Evolutionary conservation across 1,140 invertebrate genomes (phyloP).

Genomic region (Paraescarpia echinospica): DNA sequence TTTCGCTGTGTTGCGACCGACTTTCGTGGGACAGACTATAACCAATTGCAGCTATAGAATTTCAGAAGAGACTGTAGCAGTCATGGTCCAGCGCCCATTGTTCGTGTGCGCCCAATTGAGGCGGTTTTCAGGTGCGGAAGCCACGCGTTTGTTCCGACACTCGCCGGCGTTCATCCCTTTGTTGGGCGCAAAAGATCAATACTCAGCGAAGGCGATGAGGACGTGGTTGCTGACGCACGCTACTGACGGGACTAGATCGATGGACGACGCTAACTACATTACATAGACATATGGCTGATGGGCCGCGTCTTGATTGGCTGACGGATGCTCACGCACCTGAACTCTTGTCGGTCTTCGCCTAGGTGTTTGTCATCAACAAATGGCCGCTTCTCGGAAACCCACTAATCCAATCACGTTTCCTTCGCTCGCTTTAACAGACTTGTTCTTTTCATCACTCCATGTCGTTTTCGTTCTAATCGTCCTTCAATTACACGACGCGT

Average conservation of each 20-base stretch:
- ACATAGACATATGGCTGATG: neutral
- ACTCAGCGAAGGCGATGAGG: neutral
- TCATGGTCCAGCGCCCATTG: neutral
- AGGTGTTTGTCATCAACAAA: neutral
- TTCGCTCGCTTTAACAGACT: neutral
- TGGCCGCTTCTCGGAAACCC: neutral
- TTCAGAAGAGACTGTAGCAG: neutral
- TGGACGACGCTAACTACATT: neutral
- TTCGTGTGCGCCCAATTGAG: neutral
- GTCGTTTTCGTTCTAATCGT: conserved; percentile 5
- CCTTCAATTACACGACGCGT: neutral
- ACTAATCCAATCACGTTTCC: neutral
- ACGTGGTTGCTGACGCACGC: neutral
- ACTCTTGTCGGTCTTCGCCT: neutral
- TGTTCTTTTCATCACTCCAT: neutral
- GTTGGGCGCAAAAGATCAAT: neutral
- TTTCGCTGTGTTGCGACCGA: neutral
- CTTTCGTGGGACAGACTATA: neutral
- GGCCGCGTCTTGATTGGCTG: neutral
- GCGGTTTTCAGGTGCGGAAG: neutral
- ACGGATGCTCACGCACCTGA: neutral
- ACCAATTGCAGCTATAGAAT: neutral
- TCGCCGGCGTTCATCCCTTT: neutral
- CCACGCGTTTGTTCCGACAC: neutral
- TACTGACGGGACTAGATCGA: neutral